phyloP scores from a whole-genome alignment of 2,797 vertebrate genomes.

The Acanthurus tractus region DNA sequence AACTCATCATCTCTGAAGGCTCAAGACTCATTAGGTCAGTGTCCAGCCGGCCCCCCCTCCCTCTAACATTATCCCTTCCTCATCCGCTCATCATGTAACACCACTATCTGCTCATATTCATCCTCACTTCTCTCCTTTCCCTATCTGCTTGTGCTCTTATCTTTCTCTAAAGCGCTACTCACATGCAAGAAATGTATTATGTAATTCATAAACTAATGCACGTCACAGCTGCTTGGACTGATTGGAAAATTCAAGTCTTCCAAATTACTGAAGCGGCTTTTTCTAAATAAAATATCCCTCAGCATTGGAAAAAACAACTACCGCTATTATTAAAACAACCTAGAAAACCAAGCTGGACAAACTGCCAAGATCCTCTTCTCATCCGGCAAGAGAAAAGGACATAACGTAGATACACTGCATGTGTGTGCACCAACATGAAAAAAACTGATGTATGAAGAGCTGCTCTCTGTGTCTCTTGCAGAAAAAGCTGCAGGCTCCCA shows the following conservation, averaged over 20 bases:
- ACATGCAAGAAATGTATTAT: slow-evolving; percentile 4
- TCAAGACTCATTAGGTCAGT: slow-evolving; percentile 36
- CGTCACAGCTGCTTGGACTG: background rate
- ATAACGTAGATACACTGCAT: background rate
- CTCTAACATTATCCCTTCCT: slow-evolving; percentile 30
- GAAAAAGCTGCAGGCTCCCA: slow-evolving; percentile 8
- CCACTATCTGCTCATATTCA: slow-evolving; percentile 28
- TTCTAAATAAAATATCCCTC: background rate
- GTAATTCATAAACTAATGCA: background rate
- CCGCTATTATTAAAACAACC: too few species aligned
- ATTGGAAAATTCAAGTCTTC: background rate
- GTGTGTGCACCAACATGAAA: background rate
- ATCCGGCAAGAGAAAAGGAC: slow-evolving; percentile 13
- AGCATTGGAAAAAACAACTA: background rate
- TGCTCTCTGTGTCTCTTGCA: background rate
- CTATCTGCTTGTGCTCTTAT: background rate
- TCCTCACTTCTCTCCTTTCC: slow-evolving; percentile 19
- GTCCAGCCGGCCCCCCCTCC: background rate
- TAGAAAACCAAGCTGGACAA: slow-evolving; percentile 2
- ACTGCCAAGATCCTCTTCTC: slow-evolving; percentile 36
- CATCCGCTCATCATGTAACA: slow-evolving; percentile 28
- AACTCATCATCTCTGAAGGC: slow-evolving; percentile 12
- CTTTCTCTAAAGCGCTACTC: background rate
- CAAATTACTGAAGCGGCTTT: background rate
- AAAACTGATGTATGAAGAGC: background rate